These are phyloP conservation scores for Morone saxatilis DNA, from an alignment of 2,113 vertebrate genomes.

Conservation along the genomic window DNA sequence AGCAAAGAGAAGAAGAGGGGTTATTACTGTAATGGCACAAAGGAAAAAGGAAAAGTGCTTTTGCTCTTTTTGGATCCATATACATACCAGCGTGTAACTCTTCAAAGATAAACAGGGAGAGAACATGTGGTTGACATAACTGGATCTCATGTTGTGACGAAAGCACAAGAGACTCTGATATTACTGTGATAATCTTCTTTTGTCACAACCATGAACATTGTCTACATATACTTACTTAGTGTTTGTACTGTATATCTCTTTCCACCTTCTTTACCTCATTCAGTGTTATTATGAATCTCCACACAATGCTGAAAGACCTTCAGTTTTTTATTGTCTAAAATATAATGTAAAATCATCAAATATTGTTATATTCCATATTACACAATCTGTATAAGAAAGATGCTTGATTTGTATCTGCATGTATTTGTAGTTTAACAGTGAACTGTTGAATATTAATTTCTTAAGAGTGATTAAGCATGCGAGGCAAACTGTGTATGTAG, in stretches of 20 bases:
- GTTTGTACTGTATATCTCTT: not conserved
- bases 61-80: not conserved
- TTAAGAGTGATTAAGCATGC: constrained; percentile 40
- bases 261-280: not conserved
- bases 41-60: not conserved
- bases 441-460: constrained; percentile 42
- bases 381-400: not conserved
- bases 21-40: constrained; percentile 44
- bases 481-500: constrained; percentile 46
- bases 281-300: not conserved
- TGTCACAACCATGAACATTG: constrained; percentile 7
- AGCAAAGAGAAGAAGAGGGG: constrained; percentile 25
- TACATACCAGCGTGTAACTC: not conserved
- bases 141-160: not conserved
- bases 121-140: not conserved
- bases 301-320: not conserved
- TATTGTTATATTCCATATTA: not conserved
- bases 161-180: constrained; percentile 20
- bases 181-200: constrained; percentile 27
- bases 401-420: not conserved
- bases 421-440: not conserved
- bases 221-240: constrained; percentile 7
- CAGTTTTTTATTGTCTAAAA: not conserved
- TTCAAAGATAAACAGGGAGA: not conserved
- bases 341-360: not conserved